phyloP scores from a whole-genome alignment of 2,797 vertebrate species.

The Artibeus lituratus region DNA sequence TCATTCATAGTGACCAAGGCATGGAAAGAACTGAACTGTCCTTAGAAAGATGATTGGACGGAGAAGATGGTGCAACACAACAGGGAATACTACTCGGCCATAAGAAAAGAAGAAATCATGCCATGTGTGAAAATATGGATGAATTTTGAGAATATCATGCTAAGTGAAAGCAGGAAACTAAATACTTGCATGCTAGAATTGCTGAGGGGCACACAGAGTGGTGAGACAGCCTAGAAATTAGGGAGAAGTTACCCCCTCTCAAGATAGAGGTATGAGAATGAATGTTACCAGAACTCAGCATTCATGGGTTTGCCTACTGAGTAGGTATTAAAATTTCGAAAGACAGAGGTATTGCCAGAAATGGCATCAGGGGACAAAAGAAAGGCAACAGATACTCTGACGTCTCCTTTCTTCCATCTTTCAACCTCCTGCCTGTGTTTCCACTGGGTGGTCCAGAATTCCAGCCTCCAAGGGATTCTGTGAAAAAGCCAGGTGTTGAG shows the following conservation, averaged over 20 bases:
- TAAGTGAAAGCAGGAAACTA: background rate
- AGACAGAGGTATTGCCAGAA: background rate
- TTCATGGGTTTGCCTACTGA: background rate
- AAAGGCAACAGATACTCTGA: background rate
- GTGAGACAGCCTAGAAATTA: background rate
- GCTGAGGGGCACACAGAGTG: rapidly evolving
- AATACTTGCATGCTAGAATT: background rate
- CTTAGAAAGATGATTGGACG: background rate
- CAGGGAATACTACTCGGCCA: background rate
- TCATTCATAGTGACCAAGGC: background rate
- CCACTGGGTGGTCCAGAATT: background rate
- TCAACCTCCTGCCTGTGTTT: too few relatives aligned
- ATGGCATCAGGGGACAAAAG: background rate
- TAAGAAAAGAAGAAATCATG: background rate
- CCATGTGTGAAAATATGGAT: background rate
- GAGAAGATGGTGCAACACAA: background rate
- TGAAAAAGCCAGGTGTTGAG: background rate
- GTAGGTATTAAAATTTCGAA: background rate
- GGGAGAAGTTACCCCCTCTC: too few relatives aligned
- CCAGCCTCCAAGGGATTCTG: background rate
- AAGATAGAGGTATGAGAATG: background rate
- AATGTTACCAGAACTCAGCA: background rate
- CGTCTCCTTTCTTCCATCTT: background rate
- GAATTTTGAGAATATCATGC: background rate
- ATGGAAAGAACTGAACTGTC: background rate